Evolutionary conservation across 2,888 invertebrate genomes (phyloP).

Genomic region (Agrypnus murinus): DNA sequence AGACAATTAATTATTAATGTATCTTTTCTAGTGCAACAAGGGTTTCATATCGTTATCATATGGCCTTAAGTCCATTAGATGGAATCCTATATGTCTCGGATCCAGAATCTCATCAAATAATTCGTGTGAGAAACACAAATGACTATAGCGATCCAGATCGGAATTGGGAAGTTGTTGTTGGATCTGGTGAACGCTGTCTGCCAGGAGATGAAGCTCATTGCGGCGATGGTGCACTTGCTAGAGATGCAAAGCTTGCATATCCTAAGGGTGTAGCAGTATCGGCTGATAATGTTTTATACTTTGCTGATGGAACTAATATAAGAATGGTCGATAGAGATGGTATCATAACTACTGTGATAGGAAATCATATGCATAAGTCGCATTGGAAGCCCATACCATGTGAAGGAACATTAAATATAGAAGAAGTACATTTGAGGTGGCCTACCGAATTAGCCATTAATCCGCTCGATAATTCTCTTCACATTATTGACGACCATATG

Average conservation of each 20-base stretch:
- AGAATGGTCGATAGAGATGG: conserved; percentile 95
- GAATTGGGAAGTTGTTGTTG: conserved; percentile 96
- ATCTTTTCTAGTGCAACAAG: conserved; percentile 93
- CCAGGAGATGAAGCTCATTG: conserved; percentile 96
- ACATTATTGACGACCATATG: conserved; percentile 98
- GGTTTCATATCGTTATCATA: conserved; percentile 97
- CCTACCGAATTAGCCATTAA: conserved; percentile 96
- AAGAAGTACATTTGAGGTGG: conserved; percentile 96
- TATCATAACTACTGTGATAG: conserved; percentile 93
- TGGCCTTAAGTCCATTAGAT: conserved; percentile 95
- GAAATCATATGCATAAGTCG: conserved; percentile 93
- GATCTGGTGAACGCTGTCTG: conserved; percentile 94
- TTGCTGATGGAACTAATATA: conserved; percentile 95
- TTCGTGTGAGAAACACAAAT: conserved; percentile 87
- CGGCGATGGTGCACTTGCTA: conserved; percentile 94
- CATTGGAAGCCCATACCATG: conserved; percentile 96
- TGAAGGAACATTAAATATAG: conserved; percentile 92
- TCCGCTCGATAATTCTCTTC: conserved; percentile 94
- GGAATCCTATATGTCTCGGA: conserved; percentile 96
- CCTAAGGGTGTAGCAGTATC: conserved; percentile 98
- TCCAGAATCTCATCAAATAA: conserved; percentile 95
- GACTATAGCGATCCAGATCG: conserved; percentile 90
- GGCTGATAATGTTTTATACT: conserved; percentile 92
- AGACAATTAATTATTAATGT: no score
- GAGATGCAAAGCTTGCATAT: conserved; percentile 94